Base-by-base conservation (phyloP, 1,140 invertebrate species). In the Battus philenor region DNA sequence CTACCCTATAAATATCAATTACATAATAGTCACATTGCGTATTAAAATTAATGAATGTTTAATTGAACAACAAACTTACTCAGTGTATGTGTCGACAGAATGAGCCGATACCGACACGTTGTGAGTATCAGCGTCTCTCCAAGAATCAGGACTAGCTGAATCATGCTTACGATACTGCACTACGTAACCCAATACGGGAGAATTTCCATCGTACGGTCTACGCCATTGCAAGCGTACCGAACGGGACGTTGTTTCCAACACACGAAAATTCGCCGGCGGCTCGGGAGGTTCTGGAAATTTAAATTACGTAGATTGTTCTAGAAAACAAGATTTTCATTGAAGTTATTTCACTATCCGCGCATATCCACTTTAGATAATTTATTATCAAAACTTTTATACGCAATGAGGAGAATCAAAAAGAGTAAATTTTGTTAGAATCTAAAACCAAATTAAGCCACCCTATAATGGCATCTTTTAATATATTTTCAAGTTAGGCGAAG, bases 131-230 rank as follows among this genome's bases (percentile, higher is more conserved):
- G 80, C 74, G 26, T 82, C 75, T 39, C 73, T 66, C 85, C 85
- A 87, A 2, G 70, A 62, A n/a, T 85, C 80, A 0, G 69, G 46
- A 27, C 44, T 68, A 2, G 56, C 60, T 1, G 76, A 72, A 15
- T 80, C 78, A 43, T 82, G 80, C 16, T 61, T 67, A 3, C 75
- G 59, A 69, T 93, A 92, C 63, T 94, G 92, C 27, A 94, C 89
- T 27, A 93, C 83, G 68, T 95, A 96, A 45, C 90, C 90, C 20
- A 91, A 80, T n/a, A 96, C 90, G 0, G 92, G 91, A 33, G 91
- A 93, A 64, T 95, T 94, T 5, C 94, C 94, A 65, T 94, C 91
- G 72, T 93, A 95, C 1, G 93, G 91, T 26, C 89, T 86, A 20
- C 88, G 87, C 94, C 94, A 95, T 27, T 90, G 87, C 1, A 95